Evolutionary conservation across 2,113 vertebrate species (phyloP).

Genomic region (Mobula birostris): DNA sequence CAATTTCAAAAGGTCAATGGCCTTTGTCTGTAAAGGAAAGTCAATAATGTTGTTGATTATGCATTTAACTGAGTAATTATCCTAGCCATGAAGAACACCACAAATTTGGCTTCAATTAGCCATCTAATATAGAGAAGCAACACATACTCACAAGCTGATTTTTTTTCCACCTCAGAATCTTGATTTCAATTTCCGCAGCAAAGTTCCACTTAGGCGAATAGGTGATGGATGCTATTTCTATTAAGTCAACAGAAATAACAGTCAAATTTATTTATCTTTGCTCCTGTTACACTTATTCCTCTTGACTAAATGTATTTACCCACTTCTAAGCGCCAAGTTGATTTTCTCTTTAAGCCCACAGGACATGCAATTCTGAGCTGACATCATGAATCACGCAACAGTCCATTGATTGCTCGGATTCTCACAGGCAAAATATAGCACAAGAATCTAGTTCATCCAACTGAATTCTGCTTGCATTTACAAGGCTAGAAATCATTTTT

Average conservation of each 20-base stretch:
- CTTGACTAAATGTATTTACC: background rate
- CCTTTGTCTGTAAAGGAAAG: background rate
- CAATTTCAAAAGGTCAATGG: constrained; percentile 16
- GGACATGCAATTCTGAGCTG: background rate
- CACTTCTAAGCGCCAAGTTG: background rate
- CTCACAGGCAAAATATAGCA: background rate
- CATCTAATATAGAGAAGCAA: background rate
- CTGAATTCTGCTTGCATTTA: background rate
- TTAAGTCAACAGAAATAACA: constrained; percentile 25
- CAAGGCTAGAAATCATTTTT: background rate
- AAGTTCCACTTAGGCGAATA: constrained; percentile 19
- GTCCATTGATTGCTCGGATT: background rate
- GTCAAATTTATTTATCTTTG: constrained; percentile 18
- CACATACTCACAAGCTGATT: background rate
- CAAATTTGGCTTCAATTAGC: constrained; percentile 13
- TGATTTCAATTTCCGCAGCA: constrained; percentile 27
- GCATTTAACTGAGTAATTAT: constrained; percentile 11
- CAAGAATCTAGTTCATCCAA: background rate
- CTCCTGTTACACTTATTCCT: background rate
- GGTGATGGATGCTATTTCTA: constrained; percentile 10
- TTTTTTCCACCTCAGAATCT: constrained; percentile 13
- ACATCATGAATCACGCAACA: background rate
- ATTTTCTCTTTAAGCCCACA: background rate
- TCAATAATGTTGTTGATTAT: constrained; percentile 28
- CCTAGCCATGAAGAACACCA: background rate